Evolutionary conservation across 2,888 invertebrate species (phyloP).

Genomic region (Oxytorus armatus): DNA sequence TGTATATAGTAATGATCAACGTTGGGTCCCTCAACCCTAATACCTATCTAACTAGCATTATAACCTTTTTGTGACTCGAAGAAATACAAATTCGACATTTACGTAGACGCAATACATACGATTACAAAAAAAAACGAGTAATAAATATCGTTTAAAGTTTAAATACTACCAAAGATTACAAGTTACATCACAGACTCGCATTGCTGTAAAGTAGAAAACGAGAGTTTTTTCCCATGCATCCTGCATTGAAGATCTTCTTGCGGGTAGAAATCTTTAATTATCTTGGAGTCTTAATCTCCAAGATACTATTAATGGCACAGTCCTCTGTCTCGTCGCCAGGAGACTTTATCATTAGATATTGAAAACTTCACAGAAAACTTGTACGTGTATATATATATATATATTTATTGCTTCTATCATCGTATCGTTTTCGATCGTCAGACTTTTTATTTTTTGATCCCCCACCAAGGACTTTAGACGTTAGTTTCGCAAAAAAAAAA

Average conservation of each 20-base stretch:
- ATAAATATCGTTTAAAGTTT: constrained; percentile 5
- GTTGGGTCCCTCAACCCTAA: constrained; percentile 41
- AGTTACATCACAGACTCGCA: constrained; percentile 65
- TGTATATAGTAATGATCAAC: constrained; percentile 20
- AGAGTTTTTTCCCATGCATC: constrained; percentile 27
- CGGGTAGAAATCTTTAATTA: too few relatives aligned
- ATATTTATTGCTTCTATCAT: constrained; percentile 53
- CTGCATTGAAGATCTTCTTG: neutral
- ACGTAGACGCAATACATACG: neutral
- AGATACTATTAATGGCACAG: constrained; percentile 48
- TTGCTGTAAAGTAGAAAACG: constrained; percentile 46
- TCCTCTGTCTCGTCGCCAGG: neutral
- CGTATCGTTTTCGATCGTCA: neutral
- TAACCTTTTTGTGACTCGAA: constrained; percentile 14
- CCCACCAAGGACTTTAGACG: too few relatives aligned
- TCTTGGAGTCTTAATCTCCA: neutral
- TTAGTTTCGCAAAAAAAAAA: neutral
- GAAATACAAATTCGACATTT: neutral
- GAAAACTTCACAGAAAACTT: constrained; percentile 37
- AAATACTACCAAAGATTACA: constrained; percentile 45
- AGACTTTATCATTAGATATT: constrained; percentile 10
- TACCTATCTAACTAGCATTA: constrained; percentile 17
- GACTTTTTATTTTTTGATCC: neutral
- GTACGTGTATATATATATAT: neutral
- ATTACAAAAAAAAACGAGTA: constrained; percentile 18